phyloP scores from a whole-genome alignment of 2,888 invertebrate genomes.

The Ectemnius cavifrons region DNA sequence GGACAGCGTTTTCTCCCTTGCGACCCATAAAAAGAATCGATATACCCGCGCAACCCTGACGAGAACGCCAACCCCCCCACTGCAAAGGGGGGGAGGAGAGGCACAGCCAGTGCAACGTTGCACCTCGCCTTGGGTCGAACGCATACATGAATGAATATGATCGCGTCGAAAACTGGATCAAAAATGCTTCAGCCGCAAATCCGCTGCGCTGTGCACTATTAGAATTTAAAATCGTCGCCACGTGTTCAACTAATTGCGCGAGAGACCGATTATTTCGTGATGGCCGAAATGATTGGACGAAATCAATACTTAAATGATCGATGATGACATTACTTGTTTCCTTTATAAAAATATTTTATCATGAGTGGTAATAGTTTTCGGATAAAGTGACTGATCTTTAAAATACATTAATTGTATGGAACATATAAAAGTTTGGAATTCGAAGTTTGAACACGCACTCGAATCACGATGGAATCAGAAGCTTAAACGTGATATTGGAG shows the following conservation, averaged over 20 bases:
- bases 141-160: constrained; percentile 18
- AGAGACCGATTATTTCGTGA: too few species aligned
- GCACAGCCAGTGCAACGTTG: constrained; percentile 11
- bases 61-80: not conserved
- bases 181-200: not conserved
- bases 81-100: constrained; percentile 7
- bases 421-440: not conserved
- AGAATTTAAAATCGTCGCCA: too few species aligned
- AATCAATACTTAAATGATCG: too few species aligned
- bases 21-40: constrained; percentile 33
- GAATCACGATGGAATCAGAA: not conserved
- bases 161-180: not conserved
- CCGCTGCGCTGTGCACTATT: too few species aligned
- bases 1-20: constrained; percentile 11
- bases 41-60: not conserved
- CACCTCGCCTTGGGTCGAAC: not conserved
- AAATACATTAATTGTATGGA: too few species aligned
- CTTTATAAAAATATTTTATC: too few species aligned
- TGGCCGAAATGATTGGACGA: too few species aligned
- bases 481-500: not conserved
- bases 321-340: too few species aligned
- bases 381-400: not conserved
- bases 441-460: not conserved
- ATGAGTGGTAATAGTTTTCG: not conserved
- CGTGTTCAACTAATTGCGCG: too few species aligned